Percentiles rank a stretch among this genome's conserved stretches.
Evolutionary conservation across 2,888 invertebrate species (phyloP).

Genomic region (Isoperla grammatica): DNA sequence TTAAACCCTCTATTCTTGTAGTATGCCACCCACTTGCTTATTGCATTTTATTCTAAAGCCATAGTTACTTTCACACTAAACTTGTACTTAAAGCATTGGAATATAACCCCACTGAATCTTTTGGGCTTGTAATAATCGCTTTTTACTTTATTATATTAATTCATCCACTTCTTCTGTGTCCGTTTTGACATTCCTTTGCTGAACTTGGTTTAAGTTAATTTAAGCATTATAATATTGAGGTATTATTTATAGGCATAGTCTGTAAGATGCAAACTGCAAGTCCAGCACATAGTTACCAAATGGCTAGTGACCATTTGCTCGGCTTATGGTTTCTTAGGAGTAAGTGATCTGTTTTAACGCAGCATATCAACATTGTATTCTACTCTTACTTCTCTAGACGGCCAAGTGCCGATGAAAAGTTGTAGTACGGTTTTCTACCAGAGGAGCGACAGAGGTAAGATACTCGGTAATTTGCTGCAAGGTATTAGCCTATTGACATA

Average conservation of each 20-base stretch:
- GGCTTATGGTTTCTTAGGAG: slow-evolving; percentile 19
- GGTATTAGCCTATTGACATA: slow-evolving; percentile 30
- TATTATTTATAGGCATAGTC: slow-evolving; percentile 9
- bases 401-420: slow-evolving; percentile 35
- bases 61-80: slow-evolving; percentile 22
- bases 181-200: slow-evolving; percentile 39
- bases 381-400: slow-evolving; percentile 34
- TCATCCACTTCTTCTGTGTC: slow-evolving; percentile 22
- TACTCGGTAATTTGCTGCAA: slow-evolving; percentile 31
- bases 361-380: slow-evolving; percentile 32
- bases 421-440: slow-evolving; percentile 30
- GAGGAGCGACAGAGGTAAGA: slow-evolving; percentile 32
- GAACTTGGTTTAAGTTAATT: slow-evolving; percentile 23
- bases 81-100: slow-evolving; percentile 22
- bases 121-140: slow-evolving; percentile 27
- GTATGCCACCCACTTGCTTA: slow-evolving; percentile 12
- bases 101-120: slow-evolving; percentile 21
- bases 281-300: not conserved
- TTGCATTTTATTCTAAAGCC: slow-evolving; percentile 19
- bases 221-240: slow-evolving; percentile 5
- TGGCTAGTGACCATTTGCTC: slow-evolving; percentile 9
- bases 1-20: slow-evolving; percentile 19
- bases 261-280: slow-evolving; percentile 14
- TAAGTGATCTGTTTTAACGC: slow-evolving; percentile 30
- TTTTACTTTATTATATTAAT: slow-evolving; percentile 20